A percentile compares a stretch with the other conserved stretches of the same genome.
Evolutionary conservation across 2,113 vertebrate genomes (phyloP).

Genomic region (Lepus americanus): DNA sequence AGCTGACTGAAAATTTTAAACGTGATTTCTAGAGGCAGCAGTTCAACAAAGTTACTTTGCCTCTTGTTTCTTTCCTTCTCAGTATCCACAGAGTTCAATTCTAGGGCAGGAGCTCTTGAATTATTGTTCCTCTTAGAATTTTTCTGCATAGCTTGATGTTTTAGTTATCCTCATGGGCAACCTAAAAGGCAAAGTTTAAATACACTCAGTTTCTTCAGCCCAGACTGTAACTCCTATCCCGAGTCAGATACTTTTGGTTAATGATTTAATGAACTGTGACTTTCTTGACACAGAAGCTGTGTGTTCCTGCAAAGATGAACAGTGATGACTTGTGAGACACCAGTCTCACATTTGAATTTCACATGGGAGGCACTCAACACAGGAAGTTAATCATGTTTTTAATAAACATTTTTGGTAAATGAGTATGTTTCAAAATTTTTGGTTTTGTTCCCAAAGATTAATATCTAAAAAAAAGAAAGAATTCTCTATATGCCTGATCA

Average conservation of each 20-base stretch:
- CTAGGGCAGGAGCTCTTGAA: slow-evolving; percentile 48
- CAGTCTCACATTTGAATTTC: neutral
- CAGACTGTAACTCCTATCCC: neutral
- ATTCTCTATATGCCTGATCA: neutral
- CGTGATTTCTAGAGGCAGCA: slow-evolving; percentile 91
- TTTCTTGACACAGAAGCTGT: neutral
- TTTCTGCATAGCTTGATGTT: slow-evolving; percentile 86
- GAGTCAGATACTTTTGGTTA: neutral
- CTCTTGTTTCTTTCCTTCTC: neutral
- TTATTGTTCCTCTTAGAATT: slow-evolving; percentile 73
- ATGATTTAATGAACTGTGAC: slow-evolving; percentile 44
- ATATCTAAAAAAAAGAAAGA: slow-evolving; percentile 38
- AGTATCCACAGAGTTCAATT: slow-evolving; percentile 14
- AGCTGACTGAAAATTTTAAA: slow-evolving; percentile 90
- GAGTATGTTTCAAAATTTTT: slow-evolving; percentile 36
- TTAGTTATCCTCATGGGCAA: slow-evolving; percentile 42
- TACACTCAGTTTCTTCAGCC: slow-evolving; percentile 42
- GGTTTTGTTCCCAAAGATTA: neutral
- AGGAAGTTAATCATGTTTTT: neutral
- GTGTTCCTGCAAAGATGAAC: neutral
- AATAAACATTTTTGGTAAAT: slow-evolving; percentile 28
- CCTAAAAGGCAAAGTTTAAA: slow-evolving; percentile 76
- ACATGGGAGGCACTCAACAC: neutral
- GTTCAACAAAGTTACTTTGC: slow-evolving; percentile 85
- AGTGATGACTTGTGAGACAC: neutral